Evolutionary conservation across 2,113 vertebrate species (phyloP).

Genomic region (Saguinus imperator): DNA sequence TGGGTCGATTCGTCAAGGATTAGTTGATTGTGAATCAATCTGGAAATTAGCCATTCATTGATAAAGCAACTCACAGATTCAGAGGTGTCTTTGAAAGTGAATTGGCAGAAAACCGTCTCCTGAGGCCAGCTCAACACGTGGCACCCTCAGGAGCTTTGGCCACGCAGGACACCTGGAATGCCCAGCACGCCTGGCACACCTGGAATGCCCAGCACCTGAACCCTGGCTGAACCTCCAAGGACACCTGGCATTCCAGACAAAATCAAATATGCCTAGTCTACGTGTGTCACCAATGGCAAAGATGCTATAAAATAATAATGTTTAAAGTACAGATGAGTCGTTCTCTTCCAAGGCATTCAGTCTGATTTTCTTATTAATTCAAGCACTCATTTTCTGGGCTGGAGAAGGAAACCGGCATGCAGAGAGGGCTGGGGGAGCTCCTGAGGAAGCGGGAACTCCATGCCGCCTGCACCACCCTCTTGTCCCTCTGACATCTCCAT

Average conservation of each 20-base stretch:
- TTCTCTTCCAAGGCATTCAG: neutral
- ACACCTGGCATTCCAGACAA: neutral
- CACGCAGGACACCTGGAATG: no score
- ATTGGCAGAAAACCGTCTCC: neutral
- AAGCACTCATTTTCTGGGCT: no score
- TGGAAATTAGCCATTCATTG: neutral
- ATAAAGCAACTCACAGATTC: neutral
- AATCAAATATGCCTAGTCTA: neutral
- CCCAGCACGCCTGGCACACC: no score
- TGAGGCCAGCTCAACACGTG: neutral
- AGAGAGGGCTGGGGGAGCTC: neutral
- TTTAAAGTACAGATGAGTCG: neutral
- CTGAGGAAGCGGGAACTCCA: fast-evolving
- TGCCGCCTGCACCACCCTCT: no score
- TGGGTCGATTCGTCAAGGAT: slow-evolving; percentile 50
- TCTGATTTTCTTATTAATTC: neutral
- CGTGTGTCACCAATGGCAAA: neutral
- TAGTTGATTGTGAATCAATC: slow-evolving; percentile 32
- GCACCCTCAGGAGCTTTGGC: neutral
- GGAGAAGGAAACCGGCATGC: neutral
- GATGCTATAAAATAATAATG: neutral
- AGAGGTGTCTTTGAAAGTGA: neutral
- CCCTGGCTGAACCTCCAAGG: neutral
- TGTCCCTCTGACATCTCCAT: no score
- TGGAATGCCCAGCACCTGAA: neutral